These are phyloP conservation scores for Pteropus alecto DNA, from an alignment of 2,113 vertebrate genomes.

Conservation along the genomic window DNA sequence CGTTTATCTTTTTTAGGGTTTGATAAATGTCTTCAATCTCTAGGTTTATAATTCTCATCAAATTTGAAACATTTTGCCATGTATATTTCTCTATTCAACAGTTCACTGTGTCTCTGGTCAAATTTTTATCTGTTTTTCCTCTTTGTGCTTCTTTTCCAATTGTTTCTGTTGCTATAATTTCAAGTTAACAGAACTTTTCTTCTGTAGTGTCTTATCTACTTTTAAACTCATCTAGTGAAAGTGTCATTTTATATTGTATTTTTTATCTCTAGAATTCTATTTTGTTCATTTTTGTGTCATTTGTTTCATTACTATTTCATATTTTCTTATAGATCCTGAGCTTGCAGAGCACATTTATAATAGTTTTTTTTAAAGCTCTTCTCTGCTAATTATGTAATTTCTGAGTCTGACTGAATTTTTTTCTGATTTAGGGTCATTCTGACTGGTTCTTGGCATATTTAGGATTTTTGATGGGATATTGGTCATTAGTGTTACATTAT, in stretches of 20 bases:
- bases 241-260: not conserved
- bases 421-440: not conserved
- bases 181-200: not conserved
- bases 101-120: not conserved
- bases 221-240: not conserved
- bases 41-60: not conserved
- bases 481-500: not conserved
- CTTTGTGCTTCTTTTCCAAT: not conserved
- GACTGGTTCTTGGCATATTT: not conserved
- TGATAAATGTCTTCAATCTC: not conserved
- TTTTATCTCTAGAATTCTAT: not conserved
- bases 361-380: not conserved
- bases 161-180: not conserved
- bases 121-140: not conserved
- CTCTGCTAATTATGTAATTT: not conserved
- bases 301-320: not conserved
- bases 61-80: not conserved
- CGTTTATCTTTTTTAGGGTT: not conserved
- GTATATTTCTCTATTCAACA: not conserved
- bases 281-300: not conserved
- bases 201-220: not conserved
- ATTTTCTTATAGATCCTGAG: not conserved
- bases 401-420: not conserved
- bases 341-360: not conserved
- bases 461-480: not conserved